Conservation (phyloP, 2,888 invertebrate species). For the Terebella lapidaria region DNA sequence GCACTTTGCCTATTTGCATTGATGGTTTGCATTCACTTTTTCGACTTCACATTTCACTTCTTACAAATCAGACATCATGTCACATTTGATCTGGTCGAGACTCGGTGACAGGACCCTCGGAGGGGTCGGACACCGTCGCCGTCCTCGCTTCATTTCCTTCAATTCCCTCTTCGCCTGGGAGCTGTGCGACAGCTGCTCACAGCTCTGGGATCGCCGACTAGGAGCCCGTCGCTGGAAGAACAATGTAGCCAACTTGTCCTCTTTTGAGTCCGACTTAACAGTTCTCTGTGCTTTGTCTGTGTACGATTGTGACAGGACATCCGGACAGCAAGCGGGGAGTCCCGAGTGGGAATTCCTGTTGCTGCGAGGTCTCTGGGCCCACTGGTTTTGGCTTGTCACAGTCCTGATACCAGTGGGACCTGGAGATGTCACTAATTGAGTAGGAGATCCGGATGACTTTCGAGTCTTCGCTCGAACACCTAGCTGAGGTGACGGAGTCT, state of each 20-base stretch:
- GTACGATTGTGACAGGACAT: neutral
- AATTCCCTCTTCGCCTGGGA: neutral
- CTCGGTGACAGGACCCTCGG: conserved; percentile 23
- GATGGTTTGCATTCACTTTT: too few species aligned
- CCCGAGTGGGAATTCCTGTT: too few species aligned
- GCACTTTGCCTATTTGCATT: too few species aligned
- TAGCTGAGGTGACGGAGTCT: neutral
- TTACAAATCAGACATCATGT: neutral
- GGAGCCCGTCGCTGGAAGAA: neutral
- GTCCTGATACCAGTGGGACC: neutral
- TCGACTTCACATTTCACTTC: neutral
- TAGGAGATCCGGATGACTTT: neutral
- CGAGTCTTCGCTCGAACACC: neutral
- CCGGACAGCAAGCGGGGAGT: neutral
- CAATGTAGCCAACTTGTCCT: neutral
- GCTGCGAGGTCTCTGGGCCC: neutral
- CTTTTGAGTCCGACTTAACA: too few species aligned
- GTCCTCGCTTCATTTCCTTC: neutral
- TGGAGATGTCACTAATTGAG: too few species aligned
- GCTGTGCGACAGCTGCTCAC: conserved; percentile 13
- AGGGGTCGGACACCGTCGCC: conserved; percentile 22
- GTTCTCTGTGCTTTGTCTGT: too few species aligned
- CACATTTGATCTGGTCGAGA: neutral
- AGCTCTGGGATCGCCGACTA: conserved; percentile 6
- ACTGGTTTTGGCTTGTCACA: neutral